Percentiles rank a stretch among this genome's conserved stretches.
Evolutionary conservation across 2,113 vertebrate species (phyloP).

Genomic region (Tor tambroides): DNA sequence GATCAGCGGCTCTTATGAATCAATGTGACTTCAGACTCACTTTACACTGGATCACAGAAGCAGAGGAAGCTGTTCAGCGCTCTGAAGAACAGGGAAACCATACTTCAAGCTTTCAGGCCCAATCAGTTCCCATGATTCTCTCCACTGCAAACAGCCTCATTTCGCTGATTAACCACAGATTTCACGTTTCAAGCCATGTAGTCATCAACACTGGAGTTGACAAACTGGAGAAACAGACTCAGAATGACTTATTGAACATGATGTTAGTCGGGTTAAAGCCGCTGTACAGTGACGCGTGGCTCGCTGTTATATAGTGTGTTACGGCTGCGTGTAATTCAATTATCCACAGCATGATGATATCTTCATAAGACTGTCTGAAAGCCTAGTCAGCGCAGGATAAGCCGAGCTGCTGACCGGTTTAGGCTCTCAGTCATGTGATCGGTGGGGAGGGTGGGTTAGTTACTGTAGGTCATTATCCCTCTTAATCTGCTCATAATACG

Average conservation of each 20-base stretch:
- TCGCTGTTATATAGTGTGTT: too few relatives aligned
- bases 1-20: too few relatives aligned
- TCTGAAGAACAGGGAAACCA: neutral
- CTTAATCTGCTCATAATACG: conserved; percentile 7
- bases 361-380: neutral
- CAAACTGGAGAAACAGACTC: too few relatives aligned
- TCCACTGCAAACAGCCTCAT: neutral
- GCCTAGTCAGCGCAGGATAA: neutral
- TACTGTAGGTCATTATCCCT: neutral
- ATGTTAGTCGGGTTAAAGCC: neutral
- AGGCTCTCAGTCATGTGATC: neutral
- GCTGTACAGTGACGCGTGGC: neutral
- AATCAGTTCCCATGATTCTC: too few relatives aligned
- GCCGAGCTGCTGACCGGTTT: neutral
- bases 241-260: too few relatives aligned
- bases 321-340: neutral
- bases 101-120: too few relatives aligned
- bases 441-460: neutral
- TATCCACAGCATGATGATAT: neutral
- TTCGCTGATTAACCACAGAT: neutral
- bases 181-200: too few relatives aligned
- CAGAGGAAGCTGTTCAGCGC: too few relatives aligned
- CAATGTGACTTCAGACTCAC: neutral
- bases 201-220: too few relatives aligned
- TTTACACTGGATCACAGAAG: neutral